Evolutionary conservation across 2,113 vertebrate species (phyloP).

Genomic region (Lanius collurio): DNA sequence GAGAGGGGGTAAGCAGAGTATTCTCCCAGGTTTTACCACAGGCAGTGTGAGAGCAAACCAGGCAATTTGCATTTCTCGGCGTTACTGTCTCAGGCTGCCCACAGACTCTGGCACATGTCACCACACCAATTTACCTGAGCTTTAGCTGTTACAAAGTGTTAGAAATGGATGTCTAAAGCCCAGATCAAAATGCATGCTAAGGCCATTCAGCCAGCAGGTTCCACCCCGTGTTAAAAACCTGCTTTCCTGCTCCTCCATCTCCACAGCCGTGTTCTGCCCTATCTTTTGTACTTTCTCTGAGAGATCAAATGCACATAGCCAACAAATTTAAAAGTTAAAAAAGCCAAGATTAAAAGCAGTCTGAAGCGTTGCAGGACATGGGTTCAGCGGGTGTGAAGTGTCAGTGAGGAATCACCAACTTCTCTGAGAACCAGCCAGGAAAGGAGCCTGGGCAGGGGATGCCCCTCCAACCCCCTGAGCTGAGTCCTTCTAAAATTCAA

Average conservation of each 20-base stretch:
- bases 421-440: background rate
- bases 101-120: background rate
- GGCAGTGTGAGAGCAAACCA: background rate
- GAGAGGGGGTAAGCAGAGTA: background rate
- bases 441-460: accelerated
- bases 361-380: accelerated
- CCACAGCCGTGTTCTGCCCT: background rate
- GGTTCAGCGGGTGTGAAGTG: background rate
- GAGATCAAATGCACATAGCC: background rate
- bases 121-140: background rate
- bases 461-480: background rate
- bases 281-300: background rate
- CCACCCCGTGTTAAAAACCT: background rate
- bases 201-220: background rate
- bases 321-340: background rate
- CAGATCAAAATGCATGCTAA: background rate
- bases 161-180: background rate
- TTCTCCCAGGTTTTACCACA: background rate
- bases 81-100: background rate
- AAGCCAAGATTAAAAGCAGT: background rate
- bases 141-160: background rate
- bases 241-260: background rate
- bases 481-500: background rate
- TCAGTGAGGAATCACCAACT: background rate
- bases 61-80: background rate